Conservation (phyloP, 2,113 vertebrate genomes). For the Oenanthe melanoleuca region DNA sequence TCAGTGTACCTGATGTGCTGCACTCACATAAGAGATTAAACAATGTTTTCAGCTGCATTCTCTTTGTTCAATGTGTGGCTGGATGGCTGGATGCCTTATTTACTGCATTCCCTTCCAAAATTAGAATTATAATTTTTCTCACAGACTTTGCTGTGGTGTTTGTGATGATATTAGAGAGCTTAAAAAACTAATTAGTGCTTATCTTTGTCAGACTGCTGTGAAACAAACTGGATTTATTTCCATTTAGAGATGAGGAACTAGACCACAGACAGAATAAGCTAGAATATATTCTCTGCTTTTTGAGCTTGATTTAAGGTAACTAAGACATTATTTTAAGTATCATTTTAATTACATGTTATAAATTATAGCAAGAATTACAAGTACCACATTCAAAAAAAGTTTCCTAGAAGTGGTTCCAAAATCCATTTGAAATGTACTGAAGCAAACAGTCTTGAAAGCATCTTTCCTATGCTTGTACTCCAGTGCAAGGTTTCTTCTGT, state of each 20-base stretch:
- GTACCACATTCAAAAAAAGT: neutral
- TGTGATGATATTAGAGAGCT: neutral
- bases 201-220: neutral
- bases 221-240: neutral
- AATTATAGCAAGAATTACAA: neutral
- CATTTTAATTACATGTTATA: neutral
- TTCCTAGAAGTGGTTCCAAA: neutral
- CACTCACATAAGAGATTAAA: neutral
- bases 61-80: neutral
- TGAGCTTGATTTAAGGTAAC: neutral
- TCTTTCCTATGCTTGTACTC: neutral
- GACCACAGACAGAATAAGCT: neutral
- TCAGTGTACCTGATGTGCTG: neutral
- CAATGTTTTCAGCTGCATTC: neutral
- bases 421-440: neutral
- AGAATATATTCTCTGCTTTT: neutral
- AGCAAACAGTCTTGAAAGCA: neutral
- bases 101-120: neutral
- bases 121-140: neutral
- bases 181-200: neutral
- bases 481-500: neutral
- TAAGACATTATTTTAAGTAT: neutral
- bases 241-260: neutral
- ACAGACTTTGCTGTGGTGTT: neutral
- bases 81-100: neutral